Evolutionary conservation across 2,113 vertebrate species (phyloP), one percentile per base, ranked within the genome.

Genomic region (Syngnathoides biaculeatus): DNA sequence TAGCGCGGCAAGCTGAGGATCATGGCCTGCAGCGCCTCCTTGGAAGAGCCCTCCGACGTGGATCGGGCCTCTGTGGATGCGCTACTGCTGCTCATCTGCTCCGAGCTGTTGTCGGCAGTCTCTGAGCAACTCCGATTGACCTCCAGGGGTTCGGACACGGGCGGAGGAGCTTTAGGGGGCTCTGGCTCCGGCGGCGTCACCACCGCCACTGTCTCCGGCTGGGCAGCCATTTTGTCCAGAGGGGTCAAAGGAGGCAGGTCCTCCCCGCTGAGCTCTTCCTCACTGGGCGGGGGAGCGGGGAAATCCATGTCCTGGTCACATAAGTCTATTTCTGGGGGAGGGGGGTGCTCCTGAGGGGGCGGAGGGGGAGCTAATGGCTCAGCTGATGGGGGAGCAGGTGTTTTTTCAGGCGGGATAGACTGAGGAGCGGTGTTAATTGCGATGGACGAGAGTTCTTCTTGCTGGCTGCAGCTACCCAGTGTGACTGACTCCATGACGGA

Each of bases 1-100:
- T 97, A 97, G 65, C 96, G 93, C 0, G 97, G 97, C 82, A 99
- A 92, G 83, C 95, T 98, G 87, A 98, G 93, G 85, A 98, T 96
- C 96, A 98, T 96, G 74, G 96, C 95, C 90, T 99, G 97, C 73
- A 99, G 90, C 0, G 96, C 94, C 78, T 99, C 96, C 81, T 97
- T 98, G 10, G 96, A 97, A 3, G 94, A 93, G 0, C 89, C 86
- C 14, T 94, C 94, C 0, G 96, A 96, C 19, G 93, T 92, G 0
- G 96, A 96, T 72, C 94, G 95, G 13, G 93, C 95, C 4, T 95
- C 95, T 24, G 94, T 96, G 40, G 95, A 96, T 0, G 94, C 91
- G 86, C 96, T 95, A 88, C 95, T 96, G 89, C 94, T 95, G 91
- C 97, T 97, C 87, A 95, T 91, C 86, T 94, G 95, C 81, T 98